Evolutionary conservation across 2,113 vertebrate genomes (phyloP), one percentile per base, ranked within the genome.

Genomic region (Corythoichthys haematopterus): DNA sequence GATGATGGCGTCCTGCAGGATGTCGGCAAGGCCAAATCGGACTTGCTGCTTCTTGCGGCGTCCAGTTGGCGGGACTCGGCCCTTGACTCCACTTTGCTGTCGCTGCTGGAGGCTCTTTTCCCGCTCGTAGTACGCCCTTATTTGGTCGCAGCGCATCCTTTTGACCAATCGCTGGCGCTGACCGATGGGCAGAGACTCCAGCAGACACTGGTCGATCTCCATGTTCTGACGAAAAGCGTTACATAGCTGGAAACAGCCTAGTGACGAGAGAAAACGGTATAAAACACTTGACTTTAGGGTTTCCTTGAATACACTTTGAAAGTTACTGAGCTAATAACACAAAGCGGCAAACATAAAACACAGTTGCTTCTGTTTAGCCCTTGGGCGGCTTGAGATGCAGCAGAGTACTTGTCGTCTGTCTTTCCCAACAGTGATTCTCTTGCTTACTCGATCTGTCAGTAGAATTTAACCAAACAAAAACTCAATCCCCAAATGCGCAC

Each of bases 201-300:
- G 92, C 88, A 99, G 88, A 83, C 96, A 97, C 92, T 98, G 97
- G 93, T 99, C 96, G 87, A 99, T 98, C 94, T 98, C 97, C 97
- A 99, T 99, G 87, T 96, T 95, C 89, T 95, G 96, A 53, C 95
- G 94, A 75, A 98, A 98, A 79, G 94, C 93, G 78, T 95, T 97
- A 94, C 97, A 99, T 93, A 99, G 93, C 92, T 98, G 97, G 87
- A 97, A 96, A 92, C 97, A 99, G 92, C 97, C 97, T 98, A 72
- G 1, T 3, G 43, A 46, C 1, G 6, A 8, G 11, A 33, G 60
- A 62, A 20, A 46, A 62, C 12, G 55, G 64, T 40, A 35, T 33
- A 56, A 65, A 62, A 72, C 57, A 33, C 64, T 55, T 40, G 50
- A 48, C 56, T n/a, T 40, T n/a, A 12, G 3, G 64, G 36, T 71